phyloP scores from a whole-genome alignment of 1,140 invertebrate species.

The Heliconius hewitsoni region DNA sequence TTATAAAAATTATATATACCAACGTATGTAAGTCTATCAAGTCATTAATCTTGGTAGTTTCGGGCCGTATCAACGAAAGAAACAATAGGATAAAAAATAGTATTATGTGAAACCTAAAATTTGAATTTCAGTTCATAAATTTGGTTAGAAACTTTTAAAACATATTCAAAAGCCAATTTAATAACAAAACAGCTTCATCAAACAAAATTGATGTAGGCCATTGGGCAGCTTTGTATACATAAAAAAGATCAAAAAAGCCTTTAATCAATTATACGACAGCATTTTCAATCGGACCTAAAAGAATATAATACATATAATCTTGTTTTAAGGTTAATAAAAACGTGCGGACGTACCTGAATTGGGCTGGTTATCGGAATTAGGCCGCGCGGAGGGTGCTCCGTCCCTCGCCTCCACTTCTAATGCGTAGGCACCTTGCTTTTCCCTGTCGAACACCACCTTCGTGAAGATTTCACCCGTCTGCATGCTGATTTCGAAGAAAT shows the following conservation, averaged over 20 bases:
- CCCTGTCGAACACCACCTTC: constrained; percentile 95
- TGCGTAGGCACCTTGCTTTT: constrained; percentile 96
- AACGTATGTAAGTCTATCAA: too few species aligned
- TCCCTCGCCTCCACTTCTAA: constrained; percentile 96
- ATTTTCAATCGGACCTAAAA: neutral
- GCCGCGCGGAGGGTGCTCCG: constrained; percentile 94
- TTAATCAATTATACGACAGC: neutral
- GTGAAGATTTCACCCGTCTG: constrained; percentile 97
- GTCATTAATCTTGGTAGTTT: neutral
- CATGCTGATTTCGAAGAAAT: constrained; percentile 96
- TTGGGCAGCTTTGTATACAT: neutral
- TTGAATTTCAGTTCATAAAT: neutral
- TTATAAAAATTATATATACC: neutral
- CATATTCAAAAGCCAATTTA: neutral
- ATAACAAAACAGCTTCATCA: neutral
- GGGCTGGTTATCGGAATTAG: constrained; percentile 93
- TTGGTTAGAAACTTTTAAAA: neutral
- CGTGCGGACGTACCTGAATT: constrained; percentile 90
- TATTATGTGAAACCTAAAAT: neutral
- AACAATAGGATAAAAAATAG: neutral
- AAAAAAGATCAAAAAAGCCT: neutral
- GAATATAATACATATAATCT: neutral
- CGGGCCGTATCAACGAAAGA: neutral
- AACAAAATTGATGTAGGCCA: neutral
- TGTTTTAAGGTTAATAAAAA: neutral